phyloP scores from a whole-genome alignment of 2,113 vertebrate genomes.

The Lichenostomus cassidix region DNA sequence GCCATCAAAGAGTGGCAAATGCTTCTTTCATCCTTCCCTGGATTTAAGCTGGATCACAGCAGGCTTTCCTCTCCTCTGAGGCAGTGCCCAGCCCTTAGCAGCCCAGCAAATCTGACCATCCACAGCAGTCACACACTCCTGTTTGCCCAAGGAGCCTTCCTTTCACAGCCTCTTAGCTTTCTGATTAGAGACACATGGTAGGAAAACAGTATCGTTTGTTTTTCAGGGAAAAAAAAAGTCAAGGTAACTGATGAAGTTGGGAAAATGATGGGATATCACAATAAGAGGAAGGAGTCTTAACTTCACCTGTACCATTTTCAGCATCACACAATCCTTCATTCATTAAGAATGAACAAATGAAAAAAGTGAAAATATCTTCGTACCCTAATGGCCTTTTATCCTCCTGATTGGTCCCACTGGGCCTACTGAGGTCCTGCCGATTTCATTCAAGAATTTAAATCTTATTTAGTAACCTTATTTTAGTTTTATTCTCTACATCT shows the following conservation, averaged over 20 bases:
- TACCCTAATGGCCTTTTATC: background rate
- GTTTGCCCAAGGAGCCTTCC: background rate
- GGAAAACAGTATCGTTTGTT: background rate
- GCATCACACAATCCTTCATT: background rate
- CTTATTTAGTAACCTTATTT: background rate
- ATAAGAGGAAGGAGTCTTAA: background rate
- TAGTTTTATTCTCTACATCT: background rate
- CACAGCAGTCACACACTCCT: background rate
- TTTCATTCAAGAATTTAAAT: background rate
- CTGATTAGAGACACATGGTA: background rate
- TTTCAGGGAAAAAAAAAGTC: background rate
- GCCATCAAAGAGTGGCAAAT: background rate
- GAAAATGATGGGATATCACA: background rate
- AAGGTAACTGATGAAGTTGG: background rate
- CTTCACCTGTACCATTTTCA: background rate
- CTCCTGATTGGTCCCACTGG: background rate
- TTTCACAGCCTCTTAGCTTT: background rate
- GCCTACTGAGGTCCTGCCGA: background rate
- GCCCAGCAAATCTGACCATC: background rate
- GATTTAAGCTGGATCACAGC: background rate
- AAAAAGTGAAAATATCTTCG: background rate
- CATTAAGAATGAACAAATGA: background rate
- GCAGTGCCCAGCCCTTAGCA: background rate
- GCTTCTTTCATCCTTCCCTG: background rate
- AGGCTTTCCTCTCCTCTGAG: background rate